A percentile compares a stretch with the other conserved stretches of the same genome.
phyloP scores from a whole-genome alignment of 1,140 invertebrate species.

The Scaptomyza hsui region DNA sequence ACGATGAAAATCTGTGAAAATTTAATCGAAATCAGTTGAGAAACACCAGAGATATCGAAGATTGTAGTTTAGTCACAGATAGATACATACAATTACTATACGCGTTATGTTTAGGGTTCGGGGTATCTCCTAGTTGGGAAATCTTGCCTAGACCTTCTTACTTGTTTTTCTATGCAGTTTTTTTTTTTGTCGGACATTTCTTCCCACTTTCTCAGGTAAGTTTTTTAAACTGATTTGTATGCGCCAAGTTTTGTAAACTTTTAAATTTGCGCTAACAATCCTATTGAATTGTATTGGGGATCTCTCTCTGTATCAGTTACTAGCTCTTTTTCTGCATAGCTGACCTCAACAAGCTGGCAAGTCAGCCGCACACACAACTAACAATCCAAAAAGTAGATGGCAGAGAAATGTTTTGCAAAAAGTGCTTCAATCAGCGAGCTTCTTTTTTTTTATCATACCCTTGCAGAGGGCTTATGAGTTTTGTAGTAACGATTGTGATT shows the following conservation, averaged over 20 bases:
- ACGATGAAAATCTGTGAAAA: too few relatives aligned
- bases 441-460: conserved; percentile 30
- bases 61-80: too few relatives aligned
- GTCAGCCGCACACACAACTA: conserved; percentile 40
- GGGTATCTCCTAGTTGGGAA: too few relatives aligned
- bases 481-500: too few relatives aligned
- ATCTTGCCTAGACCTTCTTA: too few relatives aligned
- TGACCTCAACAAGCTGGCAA: conserved; percentile 66
- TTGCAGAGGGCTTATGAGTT: not conserved
- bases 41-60: too few relatives aligned
- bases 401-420: conserved; percentile 47
- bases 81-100: too few relatives aligned
- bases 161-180: not conserved
- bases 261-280: conserved; percentile 57
- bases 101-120: too few relatives aligned
- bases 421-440: conserved; percentile 61
- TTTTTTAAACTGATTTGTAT: conserved; percentile 61
- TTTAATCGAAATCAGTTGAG: too few relatives aligned
- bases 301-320: conserved; percentile 30
- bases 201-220: conserved; percentile 51
- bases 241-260: conserved; percentile 64
- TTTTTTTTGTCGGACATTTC: not conserved
- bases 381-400: conserved; percentile 1
- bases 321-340: conserved; percentile 9
- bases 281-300: conserved; percentile 42